Percentiles rank a stretch among this genome's conserved stretches.
These are phyloP conservation scores for Spilogale gracilis DNA, from an alignment of 2,113 vertebrate genomes.

Conservation along the genomic window DNA sequence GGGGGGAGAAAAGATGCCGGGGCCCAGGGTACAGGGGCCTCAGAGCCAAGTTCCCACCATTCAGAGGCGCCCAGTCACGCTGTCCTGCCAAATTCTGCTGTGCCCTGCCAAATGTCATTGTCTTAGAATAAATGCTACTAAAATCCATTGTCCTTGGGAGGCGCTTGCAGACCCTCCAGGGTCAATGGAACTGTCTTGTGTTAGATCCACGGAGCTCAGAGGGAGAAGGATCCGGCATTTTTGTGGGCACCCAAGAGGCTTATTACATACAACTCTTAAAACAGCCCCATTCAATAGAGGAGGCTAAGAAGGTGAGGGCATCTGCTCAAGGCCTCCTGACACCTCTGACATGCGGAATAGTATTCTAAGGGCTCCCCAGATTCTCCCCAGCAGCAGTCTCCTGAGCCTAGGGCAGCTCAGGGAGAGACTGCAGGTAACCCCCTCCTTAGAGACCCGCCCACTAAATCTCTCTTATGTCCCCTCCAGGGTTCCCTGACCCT, in stretches of 20 bases:
- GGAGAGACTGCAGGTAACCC: background rate
- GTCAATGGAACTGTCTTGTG: background rate
- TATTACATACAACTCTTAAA: background rate
- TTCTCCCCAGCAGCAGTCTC: background rate
- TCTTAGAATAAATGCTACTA: background rate
- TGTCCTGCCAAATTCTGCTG: background rate
- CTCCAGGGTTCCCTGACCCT: background rate
- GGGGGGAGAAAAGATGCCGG: background rate
- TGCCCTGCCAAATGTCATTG: background rate
- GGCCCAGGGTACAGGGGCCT: background rate
- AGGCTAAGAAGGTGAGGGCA: background rate
- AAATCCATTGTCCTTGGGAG: accelerated
- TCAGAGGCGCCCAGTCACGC: background rate
- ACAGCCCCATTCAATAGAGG: background rate
- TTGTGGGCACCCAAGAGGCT: too few species aligned
- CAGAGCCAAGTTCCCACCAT: background rate
- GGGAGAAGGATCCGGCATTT: accelerated
- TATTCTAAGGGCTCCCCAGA: background rate
- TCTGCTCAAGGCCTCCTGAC: too few species aligned
- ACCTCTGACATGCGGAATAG: background rate
- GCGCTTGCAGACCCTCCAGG: background rate
- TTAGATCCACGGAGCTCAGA: too few species aligned
- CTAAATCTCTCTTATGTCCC: background rate
- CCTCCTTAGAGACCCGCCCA: background rate
- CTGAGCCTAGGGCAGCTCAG: background rate